phyloP scores from a whole-genome alignment of 2,113 vertebrate species.

The Cavia porcellus region DNA sequence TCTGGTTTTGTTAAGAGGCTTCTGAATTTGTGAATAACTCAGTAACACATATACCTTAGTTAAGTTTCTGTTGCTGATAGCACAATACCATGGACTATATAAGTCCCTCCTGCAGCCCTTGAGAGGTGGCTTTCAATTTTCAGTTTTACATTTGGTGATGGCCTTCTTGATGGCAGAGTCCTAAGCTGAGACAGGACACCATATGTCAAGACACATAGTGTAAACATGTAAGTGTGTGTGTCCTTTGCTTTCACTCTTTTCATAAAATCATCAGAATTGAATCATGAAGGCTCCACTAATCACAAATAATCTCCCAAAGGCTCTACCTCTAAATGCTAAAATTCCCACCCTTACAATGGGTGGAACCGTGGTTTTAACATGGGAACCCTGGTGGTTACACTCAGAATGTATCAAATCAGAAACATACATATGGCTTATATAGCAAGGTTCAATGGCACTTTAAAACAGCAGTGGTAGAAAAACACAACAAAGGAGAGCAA shows the following conservation, averaged over 20 bases:
- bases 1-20: background rate
- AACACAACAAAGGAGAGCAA: background rate
- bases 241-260: background rate
- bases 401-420: background rate
- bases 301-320: background rate
- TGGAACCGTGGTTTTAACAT: background rate
- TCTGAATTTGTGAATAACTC: conserved; percentile 1
- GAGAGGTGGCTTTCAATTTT: background rate
- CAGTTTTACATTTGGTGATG: background rate
- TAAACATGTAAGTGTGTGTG: background rate
- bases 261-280: background rate
- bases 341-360: too few relatives aligned
- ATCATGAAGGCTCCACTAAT: background rate
- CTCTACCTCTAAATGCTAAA: background rate
- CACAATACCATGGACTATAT: background rate
- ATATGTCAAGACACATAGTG: background rate
- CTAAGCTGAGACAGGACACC: background rate
- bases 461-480: conserved; percentile 3
- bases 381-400: background rate
- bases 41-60: background rate
- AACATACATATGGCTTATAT: background rate
- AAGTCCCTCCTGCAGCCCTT: too few relatives aligned
- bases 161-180: background rate
- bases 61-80: background rate
- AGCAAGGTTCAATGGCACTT: background rate